A percentile compares a stretch with the other conserved stretches of the same genome.
Conservation (phyloP, 1,140 invertebrate species). For the Aphelenchoides besseyi region DNA sequence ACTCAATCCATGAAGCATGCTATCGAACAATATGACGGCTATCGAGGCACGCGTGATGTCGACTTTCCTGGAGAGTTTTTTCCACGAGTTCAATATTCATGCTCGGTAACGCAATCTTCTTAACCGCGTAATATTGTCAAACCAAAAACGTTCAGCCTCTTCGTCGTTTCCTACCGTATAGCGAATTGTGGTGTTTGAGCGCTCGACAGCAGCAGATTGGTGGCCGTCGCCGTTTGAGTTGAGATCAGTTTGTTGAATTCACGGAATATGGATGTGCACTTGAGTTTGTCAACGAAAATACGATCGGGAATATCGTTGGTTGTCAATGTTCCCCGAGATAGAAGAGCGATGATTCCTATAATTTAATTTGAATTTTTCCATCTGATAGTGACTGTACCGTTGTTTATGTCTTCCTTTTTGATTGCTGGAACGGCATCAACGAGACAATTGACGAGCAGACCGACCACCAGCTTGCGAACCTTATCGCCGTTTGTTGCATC, state of each 20-base stretch:
- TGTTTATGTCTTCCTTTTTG: background rate
- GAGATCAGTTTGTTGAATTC: background rate
- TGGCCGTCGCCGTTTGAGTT: background rate
- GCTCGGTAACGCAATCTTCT: background rate
- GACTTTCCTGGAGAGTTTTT: slow-evolving; percentile 1
- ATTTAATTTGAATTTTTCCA: too few species aligned
- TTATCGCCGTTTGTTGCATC: background rate
- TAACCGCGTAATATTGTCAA: slow-evolving; percentile 5
- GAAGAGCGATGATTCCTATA: background rate
- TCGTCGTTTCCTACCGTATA: background rate
- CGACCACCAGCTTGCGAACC: background rate
- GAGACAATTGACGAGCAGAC: background rate
- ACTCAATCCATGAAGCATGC: slow-evolving; percentile 2
- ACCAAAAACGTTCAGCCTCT: too few species aligned
- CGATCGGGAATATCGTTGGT: background rate
- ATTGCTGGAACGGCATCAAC: background rate
- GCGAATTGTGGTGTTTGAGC: background rate
- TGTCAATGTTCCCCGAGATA: background rate
- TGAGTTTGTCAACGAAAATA: background rate
- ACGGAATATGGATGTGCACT: background rate
- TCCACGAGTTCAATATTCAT: background rate
- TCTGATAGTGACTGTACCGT: too few species aligned
- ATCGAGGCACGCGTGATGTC: slow-evolving; percentile 5
- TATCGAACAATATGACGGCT: background rate
- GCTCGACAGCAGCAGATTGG: background rate